Base-by-base conservation (phyloP, 2,797 vertebrate species). In the Austrolebias charrua region DNA sequence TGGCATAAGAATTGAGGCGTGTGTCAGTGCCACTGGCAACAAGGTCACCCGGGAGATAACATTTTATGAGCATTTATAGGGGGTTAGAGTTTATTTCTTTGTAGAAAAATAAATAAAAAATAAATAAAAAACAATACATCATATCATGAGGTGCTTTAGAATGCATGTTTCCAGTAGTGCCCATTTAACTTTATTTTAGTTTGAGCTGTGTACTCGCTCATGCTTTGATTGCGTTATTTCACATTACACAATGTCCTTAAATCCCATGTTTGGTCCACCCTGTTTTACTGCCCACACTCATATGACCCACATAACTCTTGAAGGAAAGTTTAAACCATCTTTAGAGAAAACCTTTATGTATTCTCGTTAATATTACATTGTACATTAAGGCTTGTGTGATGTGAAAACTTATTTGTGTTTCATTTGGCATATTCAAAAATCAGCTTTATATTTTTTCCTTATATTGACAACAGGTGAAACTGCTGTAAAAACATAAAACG, bases 401-500 rank as follows among this genome's bases (percentile, higher is more conserved):
- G n/a, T 42, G 29, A n/a, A 44, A 46, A 55, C 20, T n/a, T 5
- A 5, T 4, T 9, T 10, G 28, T 48, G 35, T 52, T 68, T 55
- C 10, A 38, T 59, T 4, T 28, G 0, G 38, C 13, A 11, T 10
- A 18, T 7, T 63, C 33, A 51, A 52, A 69, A 64, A 51, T 66
- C 10, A 5, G 63, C 15, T 46, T 20, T 4, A 18, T 18, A 8
- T 11, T 14, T 10, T 47, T 47, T 19, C 4, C 18, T 47, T 18
- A 47, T 0, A 12, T 18, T 4, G 18, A 48, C 70, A 7, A 58
- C 40, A 46, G 14, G 24, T 33, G 19, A 13, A 62, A 14, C 8
- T 69, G 66, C 24, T 31, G 70, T 84, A 73, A 82, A 83, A 55
- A 62, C 46, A 78, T 81, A 63, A 84, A 85, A 60, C 10, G 10